Evolutionary conservation across 2,888 invertebrate species (phyloP), one percentile per base, ranked within the genome.

Genomic region (Latrodectus elegans): DNA sequence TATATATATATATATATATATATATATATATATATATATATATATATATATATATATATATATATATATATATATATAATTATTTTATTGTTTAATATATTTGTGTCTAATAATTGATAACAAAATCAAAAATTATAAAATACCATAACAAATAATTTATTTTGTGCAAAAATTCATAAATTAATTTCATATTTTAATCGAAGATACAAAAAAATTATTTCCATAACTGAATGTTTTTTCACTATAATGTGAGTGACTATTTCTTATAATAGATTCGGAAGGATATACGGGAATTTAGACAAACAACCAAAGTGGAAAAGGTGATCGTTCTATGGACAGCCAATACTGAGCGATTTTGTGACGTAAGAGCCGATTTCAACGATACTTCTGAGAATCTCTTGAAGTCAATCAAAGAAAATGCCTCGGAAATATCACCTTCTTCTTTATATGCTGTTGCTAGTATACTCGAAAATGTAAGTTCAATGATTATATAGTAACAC

Each of bases 291-390:
- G 95, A 96, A 90, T 98, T 98, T 93, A 96, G 95, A 91, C 92
- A 93, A 78, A 93, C 93, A 65, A 94, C 95, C 84, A 94, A 94
- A 88, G 93, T 97, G 22, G 96, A 97, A 90, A 94, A 95, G 90
- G 93, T 97, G 22, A 95, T 99, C 86, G 94, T 99, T 10, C 92
- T 99, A 65, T 99, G 99, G 99, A 98, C 98, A 0, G 99, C 98
- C 1, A 99, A 98, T 92, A 99, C 99, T 0, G 99, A 99, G 92
- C 94, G 96, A 90, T 98, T 96, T 92, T 94, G 95, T 90, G 95
- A 95, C 22, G 92, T 98, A 6, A 93, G 94, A 67, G 91, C 93
- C 0, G 98, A 97, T 1, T 93, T 99, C 0, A 97, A 99, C 92
- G 96, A 96, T 91, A 97, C 97, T 0, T 95, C 95, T 2, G 95